Conservation (phyloP, 2,888 invertebrate genomes). For the Mantis religiosa region DNA sequence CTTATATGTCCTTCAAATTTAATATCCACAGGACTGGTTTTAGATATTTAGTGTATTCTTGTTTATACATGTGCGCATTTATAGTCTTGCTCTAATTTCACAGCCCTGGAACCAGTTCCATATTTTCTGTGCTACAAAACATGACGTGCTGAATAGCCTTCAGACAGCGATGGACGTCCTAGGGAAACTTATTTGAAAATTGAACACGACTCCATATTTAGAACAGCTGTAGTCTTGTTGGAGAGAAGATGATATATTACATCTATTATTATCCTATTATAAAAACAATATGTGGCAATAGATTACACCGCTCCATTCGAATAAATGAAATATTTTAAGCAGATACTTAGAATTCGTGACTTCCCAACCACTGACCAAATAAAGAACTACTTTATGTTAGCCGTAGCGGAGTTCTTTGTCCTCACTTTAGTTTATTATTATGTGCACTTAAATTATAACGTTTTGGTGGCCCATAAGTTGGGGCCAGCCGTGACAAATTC, state of each 20-base stretch:
- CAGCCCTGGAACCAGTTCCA: no score
- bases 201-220: background rate
- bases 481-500: background rate
- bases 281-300: background rate
- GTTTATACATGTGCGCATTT: no score
- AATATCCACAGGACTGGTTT: no score
- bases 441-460: background rate
- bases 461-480: background rate
- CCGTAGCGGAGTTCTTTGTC: background rate
- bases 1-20: no score
- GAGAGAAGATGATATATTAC: background rate
- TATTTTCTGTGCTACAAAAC: no score
- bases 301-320: background rate
- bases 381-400: background rate
- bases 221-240: background rate
- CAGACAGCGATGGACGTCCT: background rate
- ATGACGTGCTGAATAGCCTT: no score
- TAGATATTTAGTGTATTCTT: no score
- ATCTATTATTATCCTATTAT: background rate
- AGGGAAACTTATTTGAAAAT: background rate
- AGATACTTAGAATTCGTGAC: background rate
- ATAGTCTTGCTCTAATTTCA: no score
- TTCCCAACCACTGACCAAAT: background rate
- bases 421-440: background rate
- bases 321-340: background rate